Evolutionary conservation across 2,797 vertebrate genomes (phyloP).

Genomic region (Emys orbicularis): DNA sequence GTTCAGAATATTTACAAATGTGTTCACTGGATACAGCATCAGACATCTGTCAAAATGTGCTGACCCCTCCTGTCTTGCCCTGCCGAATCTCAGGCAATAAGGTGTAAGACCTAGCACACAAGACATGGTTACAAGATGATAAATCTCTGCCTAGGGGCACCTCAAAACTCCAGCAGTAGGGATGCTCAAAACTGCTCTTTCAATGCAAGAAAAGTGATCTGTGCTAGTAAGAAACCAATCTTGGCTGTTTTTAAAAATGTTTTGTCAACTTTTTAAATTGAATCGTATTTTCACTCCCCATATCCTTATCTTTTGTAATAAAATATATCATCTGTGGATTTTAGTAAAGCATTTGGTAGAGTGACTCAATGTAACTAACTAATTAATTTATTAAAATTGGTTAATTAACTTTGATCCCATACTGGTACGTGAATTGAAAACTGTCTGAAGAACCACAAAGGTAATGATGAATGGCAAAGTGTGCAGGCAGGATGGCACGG

Average conservation of each 20-base stretch:
- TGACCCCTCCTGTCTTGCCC: not conserved
- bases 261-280: constrained; percentile 25
- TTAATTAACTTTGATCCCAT: not conserved
- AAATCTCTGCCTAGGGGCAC: accelerated
- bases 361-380: not conserved
- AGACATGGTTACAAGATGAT: not conserved
- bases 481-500: not conserved
- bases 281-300: not conserved
- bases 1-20: not conserved
- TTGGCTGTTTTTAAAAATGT: constrained; percentile 6
- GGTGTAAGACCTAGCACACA: not conserved
- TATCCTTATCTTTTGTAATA: constrained; percentile 38
- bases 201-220: not conserved
- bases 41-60: not conserved
- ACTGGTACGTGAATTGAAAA: not conserved
- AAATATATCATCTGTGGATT: constrained; percentile 30
- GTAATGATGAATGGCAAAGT: not conserved
- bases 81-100: accelerated
- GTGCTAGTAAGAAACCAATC: not conserved
- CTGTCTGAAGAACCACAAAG: not conserved
- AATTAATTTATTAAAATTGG: constrained; percentile 1
- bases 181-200: not conserved
- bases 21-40: not conserved
- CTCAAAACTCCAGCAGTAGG: not conserved
- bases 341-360: constrained; percentile 8